Base-by-base conservation (phyloP, 2,888 invertebrate genomes). In the Barypeithes pellucidus region DNA sequence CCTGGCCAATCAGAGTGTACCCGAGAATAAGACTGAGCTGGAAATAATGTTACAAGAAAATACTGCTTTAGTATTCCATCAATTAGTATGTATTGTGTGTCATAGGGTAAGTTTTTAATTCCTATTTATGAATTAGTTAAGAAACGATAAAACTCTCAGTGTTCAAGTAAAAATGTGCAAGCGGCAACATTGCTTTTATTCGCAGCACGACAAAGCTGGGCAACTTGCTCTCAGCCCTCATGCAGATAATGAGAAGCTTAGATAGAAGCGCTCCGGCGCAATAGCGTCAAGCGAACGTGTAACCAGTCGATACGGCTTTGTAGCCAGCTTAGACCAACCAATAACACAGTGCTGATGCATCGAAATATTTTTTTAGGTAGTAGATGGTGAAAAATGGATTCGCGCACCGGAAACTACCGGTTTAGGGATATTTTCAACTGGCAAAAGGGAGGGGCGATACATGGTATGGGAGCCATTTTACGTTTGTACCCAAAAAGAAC, bases 391-490 rank as follows among this genome's bases (percentile, higher is more conserved):
- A 24, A 52, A 76, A 50, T 84, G 84, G 84, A 54, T 81, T 8
- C 62, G 69, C 36, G 60, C 61, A 8, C 33, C 69, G 0, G 77
- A 79, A 62, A 78, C 74, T 7, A 54, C 73, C 5, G 75, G 59
- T 22, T 59, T 84, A 43, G 65, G 79, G 54, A 77, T 83, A 14
- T 83, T 83, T 75, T 74, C 81, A 8, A 66, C 75, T 3, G 79
- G 77, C 3, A 83, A 83, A 75, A 73, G 84, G 43, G 54, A 75
- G 22, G 79, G 77, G 0, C 12, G 54, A 5, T 77, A 81, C 50
- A 67, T 59, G 12, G 57, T 80, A 11, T 84, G 83, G 83, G 83
- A 84, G 72, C 82, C 84, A 2, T 83, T 84, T 70, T 84, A 80
- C 63, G 75, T 84, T 16, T 81, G 81, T 18, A 84, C 83, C 4